These are phyloP conservation scores for Planiliza haematocheilus DNA, from an alignment of 2,113 vertebrate species.

Conservation along the genomic window DNA sequence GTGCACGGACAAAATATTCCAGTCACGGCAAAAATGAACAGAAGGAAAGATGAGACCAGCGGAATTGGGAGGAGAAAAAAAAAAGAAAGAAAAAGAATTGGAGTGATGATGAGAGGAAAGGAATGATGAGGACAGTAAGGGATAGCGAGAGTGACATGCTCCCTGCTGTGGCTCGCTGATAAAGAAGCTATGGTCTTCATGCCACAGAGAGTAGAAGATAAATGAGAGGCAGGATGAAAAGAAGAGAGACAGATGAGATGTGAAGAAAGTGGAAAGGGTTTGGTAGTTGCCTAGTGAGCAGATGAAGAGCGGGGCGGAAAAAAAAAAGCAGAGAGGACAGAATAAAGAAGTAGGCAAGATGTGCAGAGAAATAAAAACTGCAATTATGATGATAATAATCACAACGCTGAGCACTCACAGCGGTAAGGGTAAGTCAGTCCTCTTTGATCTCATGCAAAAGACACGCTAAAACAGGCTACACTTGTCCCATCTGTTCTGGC, in stretches of 20 bases:
- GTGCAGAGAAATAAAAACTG: not conserved
- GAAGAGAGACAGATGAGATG: conserved; percentile 50
- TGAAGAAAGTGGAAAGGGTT: conserved; percentile 36
- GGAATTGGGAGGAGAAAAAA: conserved; percentile 16
- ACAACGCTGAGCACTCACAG: not conserved
- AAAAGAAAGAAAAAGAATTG: too few relatives aligned
- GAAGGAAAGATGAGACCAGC: conserved; percentile 14
- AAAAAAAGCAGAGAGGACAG: conserved; percentile 2
- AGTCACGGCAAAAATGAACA: conserved; percentile 20
- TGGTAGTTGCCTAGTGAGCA: conserved; percentile 20
- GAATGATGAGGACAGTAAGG: conserved; percentile 43
- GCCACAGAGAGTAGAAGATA: conserved; percentile 52
- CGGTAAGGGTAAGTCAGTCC: not conserved
- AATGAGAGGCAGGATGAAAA: conserved; percentile 60
- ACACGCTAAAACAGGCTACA: conserved; percentile 2
- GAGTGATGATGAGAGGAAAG: conserved; percentile 36
- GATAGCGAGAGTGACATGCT: conserved; percentile 45
- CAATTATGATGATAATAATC: conserved; percentile 31
- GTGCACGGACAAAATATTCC: conserved; percentile 32
- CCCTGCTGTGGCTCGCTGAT: conserved; percentile 66
- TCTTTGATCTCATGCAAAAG: conserved; percentile 8
- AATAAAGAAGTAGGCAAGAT: conserved; percentile 31
- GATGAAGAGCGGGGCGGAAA: conserved; percentile 1
- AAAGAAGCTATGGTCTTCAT: conserved; percentile 58
- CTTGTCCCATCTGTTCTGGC: conserved; percentile 6